Percentiles rank a stretch among this genome's conserved stretches.
phyloP scores from a whole-genome alignment of 2,113 vertebrate species.

The Gallinago jamesoni region DNA sequence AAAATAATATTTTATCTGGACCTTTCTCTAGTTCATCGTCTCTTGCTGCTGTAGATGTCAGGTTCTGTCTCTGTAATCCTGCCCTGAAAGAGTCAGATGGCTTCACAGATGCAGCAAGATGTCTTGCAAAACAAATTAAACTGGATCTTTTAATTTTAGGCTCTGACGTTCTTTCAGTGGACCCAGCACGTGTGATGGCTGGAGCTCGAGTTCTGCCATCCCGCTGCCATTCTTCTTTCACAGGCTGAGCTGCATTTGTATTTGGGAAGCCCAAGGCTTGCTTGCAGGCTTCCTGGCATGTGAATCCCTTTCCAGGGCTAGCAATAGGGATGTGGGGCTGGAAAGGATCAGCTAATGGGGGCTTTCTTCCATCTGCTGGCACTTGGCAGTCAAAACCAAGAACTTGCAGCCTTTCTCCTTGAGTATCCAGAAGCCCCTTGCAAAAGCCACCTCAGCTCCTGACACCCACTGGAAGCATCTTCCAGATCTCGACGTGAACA shows the following conservation, averaged over 20 bases:
- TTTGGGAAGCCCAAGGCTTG: neutral
- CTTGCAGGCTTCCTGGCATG: neutral
- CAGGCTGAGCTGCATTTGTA: neutral
- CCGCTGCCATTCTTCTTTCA: rapidly evolving
- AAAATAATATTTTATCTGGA: neutral
- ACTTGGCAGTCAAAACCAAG: neutral
- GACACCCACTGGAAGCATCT: neutral
- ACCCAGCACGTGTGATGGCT: neutral
- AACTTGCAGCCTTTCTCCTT: neutral
- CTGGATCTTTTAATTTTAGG: neutral
- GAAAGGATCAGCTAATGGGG: neutral
- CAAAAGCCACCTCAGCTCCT: neutral
- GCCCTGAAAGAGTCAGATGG: neutral
- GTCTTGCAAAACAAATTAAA: neutral
- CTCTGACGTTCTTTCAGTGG: neutral
- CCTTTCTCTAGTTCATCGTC: slow-evolving; percentile 4
- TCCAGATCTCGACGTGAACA: neutral
- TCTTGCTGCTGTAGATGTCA: slow-evolving; percentile 33
- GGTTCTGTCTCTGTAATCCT: slow-evolving; percentile 17
- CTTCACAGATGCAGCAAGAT: neutral
- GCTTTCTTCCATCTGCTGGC: neutral
- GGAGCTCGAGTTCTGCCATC: neutral
- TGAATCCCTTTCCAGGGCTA: neutral
- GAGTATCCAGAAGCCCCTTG: neutral
- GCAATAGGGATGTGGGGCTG: neutral